Evolutionary conservation across 2,888 invertebrate genomes (phyloP).

Genomic region (Loripinus fragilis): DNA sequence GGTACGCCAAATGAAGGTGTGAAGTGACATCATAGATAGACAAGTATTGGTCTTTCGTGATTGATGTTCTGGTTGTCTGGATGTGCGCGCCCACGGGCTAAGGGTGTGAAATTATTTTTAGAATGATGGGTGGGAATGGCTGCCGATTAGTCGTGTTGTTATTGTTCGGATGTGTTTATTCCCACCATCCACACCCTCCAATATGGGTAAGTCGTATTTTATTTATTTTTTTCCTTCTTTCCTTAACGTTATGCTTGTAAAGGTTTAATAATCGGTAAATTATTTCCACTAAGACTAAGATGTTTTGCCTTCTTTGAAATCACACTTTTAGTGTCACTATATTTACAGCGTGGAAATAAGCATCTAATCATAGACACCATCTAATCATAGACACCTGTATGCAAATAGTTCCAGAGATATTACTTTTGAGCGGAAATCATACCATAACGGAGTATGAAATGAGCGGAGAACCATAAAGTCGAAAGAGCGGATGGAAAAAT

Average conservation of each 20-base stretch:
- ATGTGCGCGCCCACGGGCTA: slow-evolving; percentile 3
- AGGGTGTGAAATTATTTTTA: neutral
- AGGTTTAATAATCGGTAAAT: neutral
- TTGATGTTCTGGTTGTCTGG: neutral
- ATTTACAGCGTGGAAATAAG: neutral
- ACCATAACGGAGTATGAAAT: too few species aligned
- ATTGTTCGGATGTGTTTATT: neutral
- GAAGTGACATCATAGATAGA: neutral
- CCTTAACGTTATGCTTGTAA: neutral
- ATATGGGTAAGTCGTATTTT: neutral
- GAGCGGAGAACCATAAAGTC: too few species aligned
- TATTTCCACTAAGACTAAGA: neutral
- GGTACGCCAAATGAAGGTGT: neutral
- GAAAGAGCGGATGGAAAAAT: too few species aligned
- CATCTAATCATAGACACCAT: too few species aligned
- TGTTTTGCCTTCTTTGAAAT: neutral
- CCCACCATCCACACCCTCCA: neutral
- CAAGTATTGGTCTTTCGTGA: neutral
- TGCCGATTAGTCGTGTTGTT: neutral
- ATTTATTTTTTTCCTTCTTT: neutral
- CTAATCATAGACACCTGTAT: too few species aligned
- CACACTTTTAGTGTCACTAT: neutral
- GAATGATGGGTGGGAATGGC: neutral
- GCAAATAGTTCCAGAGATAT: too few species aligned
- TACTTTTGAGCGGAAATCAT: too few species aligned